A percentile compares a stretch with the other conserved stretches of the same genome.
These are phyloP conservation scores for Branchellion lobata DNA, from an alignment of 2,888 invertebrate species.

Conservation along the genomic window DNA sequence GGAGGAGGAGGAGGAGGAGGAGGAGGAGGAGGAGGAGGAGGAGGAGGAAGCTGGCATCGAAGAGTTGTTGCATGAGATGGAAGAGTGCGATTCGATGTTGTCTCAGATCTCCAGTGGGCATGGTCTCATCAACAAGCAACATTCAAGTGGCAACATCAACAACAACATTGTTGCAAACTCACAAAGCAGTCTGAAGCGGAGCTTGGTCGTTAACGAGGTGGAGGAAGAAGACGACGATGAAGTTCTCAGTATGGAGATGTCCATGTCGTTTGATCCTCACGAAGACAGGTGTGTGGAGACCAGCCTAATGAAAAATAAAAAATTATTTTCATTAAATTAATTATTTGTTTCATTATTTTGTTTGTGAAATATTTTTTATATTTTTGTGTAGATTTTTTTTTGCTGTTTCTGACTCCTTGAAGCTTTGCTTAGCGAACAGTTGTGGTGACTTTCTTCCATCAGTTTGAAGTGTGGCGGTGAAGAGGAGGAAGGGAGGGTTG, in stretches of 20 bases:
- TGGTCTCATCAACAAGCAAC: background rate
- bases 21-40: background rate
- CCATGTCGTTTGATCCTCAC: constrained; percentile 35
- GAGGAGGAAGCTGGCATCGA: constrained; percentile 16
- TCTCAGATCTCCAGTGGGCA: background rate
- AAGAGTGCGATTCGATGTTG: constrained; percentile 11
- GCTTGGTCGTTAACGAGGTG: constrained; percentile 30
- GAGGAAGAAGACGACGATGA: constrained; percentile 34
- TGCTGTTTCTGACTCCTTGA: too few species aligned
- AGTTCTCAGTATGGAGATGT: constrained; percentile 40
- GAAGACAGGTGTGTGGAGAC: background rate
- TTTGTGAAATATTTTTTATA: too few species aligned
- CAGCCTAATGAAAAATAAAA: background rate
- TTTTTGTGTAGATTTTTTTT: too few species aligned
- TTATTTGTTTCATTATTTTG: too few species aligned
- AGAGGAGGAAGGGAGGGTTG: too few species aligned
- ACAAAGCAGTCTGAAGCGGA: background rate
- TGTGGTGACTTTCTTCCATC: too few species aligned
- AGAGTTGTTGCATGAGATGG: background rate
- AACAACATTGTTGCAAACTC: background rate
- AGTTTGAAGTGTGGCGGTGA: too few species aligned
- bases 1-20: background rate
- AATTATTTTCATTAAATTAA: too few species aligned
- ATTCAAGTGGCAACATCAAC: background rate
- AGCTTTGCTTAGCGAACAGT: too few species aligned